Evolutionary conservation across 2,113 vertebrate species (phyloP), one percentile per base, ranked within the genome.

Genomic region (Heloderma charlesbogerti): DNA sequence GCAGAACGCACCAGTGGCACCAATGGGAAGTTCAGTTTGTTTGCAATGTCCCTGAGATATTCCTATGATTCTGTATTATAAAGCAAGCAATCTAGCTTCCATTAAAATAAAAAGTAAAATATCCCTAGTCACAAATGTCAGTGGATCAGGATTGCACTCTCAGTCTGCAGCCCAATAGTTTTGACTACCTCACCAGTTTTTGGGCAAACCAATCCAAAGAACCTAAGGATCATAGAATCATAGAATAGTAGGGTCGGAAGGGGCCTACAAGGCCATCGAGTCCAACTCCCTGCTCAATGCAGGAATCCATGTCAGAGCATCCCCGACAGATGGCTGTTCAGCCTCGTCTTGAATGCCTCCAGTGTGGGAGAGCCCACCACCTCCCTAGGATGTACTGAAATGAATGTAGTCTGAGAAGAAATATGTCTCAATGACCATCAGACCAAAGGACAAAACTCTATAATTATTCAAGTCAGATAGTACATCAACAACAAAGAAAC

Each of bases 401-500:
- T 94, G 89, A 93, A 27, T 84, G 63, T 83, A 90, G 69, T 86
- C 88, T 87, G 43, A 43, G 80, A 93, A 96, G 93, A 96, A 95
- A 95, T 95, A 95, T 7, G 5, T 85, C 86, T 95, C 92, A 77
- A 57, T 66, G 95, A 92, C 72, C 92, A 88, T 94, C 86, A 94
- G 84, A 92, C 93, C 75, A 91, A 8, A 89, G 94, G 90, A 93
- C 93, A 89, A 86, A 94, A 66, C 91, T 92, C 92, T 97, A 45
- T 97, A 96, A 97, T 97, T 97, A 97, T 92, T 94, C 89, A 87
- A 81, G 94, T 95, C 91, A 95, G 94, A 94, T 94, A 97, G 95
- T 95, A 92, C 92, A 94, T 91, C 93, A 95, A 95, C 90, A 95
- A 94, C 94, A 96, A 94, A 96, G 90, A 94, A 96, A 90, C 93